phyloP scores from a whole-genome alignment of 2,888 invertebrate genomes.

The Tenthredo livida region DNA sequence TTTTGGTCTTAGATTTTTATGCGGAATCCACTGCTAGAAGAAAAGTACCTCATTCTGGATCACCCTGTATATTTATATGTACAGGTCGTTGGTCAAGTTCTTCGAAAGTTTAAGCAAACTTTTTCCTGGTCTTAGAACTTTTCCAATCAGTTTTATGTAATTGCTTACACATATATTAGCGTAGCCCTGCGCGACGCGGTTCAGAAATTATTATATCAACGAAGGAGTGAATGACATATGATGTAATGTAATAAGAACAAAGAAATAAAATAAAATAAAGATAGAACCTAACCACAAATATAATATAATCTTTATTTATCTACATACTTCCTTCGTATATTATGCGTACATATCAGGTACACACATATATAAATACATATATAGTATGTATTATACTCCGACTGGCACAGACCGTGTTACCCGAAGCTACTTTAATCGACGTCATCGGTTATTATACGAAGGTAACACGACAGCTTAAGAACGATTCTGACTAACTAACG shows the following conservation, averaged over 20 bases:
- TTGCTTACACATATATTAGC: background rate
- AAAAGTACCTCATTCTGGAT: too few relatives aligned
- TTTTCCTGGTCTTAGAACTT: background rate
- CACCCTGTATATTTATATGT: background rate
- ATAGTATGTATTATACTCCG: background rate
- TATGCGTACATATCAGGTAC: background rate
- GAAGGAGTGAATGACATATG: background rate
- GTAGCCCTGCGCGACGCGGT: background rate
- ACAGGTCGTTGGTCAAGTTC: background rate
- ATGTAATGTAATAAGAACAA: too few relatives aligned
- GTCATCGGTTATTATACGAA: background rate
- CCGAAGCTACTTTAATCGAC: background rate
- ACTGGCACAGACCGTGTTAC: background rate
- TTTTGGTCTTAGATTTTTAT: too few relatives aligned
- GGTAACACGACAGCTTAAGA: background rate
- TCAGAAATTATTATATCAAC: background rate
- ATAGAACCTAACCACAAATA: background rate
- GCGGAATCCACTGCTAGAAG: too few relatives aligned
- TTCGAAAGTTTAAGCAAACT: background rate
- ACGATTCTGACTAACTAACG: constrained; percentile 5
- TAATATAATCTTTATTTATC: background rate
- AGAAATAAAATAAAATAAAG: background rate
- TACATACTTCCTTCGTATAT: background rate
- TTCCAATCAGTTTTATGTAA: background rate
- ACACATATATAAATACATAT: background rate